Conservation (phyloP, 1,140 invertebrate species). For the Zaprionus tsacasi region DNA sequence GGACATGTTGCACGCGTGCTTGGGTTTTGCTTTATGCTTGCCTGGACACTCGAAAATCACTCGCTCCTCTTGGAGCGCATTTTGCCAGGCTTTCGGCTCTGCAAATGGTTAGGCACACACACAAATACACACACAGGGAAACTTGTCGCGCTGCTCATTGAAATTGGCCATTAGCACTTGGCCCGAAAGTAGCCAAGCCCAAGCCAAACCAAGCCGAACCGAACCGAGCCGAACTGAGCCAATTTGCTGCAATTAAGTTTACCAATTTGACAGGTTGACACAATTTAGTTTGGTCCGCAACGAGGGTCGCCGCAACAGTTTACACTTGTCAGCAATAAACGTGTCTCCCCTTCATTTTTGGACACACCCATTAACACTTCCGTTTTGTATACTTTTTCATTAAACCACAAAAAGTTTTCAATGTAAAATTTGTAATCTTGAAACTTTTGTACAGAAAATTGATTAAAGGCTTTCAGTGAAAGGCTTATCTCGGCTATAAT, state of each 20-base stretch:
- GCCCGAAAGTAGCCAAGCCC: conserved; percentile 11
- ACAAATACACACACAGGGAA: not conserved
- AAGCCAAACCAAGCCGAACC: conserved; percentile 16
- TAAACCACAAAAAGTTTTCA: not conserved
- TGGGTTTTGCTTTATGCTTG: conserved; percentile 23
- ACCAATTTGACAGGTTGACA: conserved; percentile 25
- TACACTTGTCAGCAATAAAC: not conserved
- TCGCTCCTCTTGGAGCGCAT: conserved; percentile 49
- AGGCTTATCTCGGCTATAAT: conserved; percentile 9
- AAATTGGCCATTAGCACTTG: conserved; percentile 36
- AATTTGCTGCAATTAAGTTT: conserved; percentile 57
- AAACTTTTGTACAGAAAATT: conserved; percentile 1
- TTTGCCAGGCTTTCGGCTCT: conserved; percentile 21
- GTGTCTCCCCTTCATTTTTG: not conserved
- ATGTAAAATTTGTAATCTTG: not conserved
- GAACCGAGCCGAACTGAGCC: conserved; percentile 32
- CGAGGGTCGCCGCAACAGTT: conserved; percentile 10
- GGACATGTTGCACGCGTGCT: conserved; percentile 59
- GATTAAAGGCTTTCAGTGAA: not conserved
- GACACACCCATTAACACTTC: not conserved
- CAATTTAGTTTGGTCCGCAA: conserved; percentile 22
- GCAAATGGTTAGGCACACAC: conserved; percentile 12
- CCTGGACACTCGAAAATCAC: conserved; percentile 31
- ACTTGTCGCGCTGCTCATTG: conserved; percentile 9
- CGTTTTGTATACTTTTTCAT: not conserved